Evolutionary conservation across 1,140 invertebrate species (phyloP), one percentile per base, ranked within the genome.

Genomic region (Drosophila lacteicornis): DNA sequence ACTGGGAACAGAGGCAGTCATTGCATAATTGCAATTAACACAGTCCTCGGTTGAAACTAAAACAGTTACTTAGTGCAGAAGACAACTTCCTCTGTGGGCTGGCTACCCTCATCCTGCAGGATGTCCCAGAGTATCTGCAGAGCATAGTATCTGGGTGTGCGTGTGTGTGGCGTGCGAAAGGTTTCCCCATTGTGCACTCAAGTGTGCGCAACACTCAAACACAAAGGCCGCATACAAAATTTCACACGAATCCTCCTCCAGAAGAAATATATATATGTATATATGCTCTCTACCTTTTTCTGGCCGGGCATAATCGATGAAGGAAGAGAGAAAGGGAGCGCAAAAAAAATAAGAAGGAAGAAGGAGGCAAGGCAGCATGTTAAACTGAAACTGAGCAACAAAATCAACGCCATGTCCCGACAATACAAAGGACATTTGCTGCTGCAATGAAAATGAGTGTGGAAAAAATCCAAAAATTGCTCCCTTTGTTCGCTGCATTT

Each of bases 1-100:
- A 22, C 33, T 55, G 46, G 61, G 36, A 17, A 38, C 55, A 40
- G 33, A 66, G 55, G 62, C 67, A 70, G 67, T 70, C 81, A 88
- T 83, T 80, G 84, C 83, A 88, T 87, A 87, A 88, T 88, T 87
- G 83, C 83, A 87, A 87, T 87, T 87, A 87, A 87, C 84, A 88
- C 83, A 75, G 55, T 60, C 49, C 63, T 77, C 49, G 53, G 74
- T 68, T 49, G 43, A 60, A 78, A 62, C 66, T 70, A 71, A 82
- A 65, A 87, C 80, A 86, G 80, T 86, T 87, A 86, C 76, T 86
- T 86, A 87, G 71, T 67, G 67, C 60, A 51, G 13, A 73, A 76
- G 57, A 81, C 75, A 74, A 67, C 82, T 79, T 86, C 82, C 82
- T 85, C 65, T 51, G 47, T 51, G 38, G 46, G 49, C 38, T 56